These are phyloP conservation scores for Hylia prasina DNA, from an alignment of 2,113 vertebrate species.

Conservation along the genomic window DNA sequence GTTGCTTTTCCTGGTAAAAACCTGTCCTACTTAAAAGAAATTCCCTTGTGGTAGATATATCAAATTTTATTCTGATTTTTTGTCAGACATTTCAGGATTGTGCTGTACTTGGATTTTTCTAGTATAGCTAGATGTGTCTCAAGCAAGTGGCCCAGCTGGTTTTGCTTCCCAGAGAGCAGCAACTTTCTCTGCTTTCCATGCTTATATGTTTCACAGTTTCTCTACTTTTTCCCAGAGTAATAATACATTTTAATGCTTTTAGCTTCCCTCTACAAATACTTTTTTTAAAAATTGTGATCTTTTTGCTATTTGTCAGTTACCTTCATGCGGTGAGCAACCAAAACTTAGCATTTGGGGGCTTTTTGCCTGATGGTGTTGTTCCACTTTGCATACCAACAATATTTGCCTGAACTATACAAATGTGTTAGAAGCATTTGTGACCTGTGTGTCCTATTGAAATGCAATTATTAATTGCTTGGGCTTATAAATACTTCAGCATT, in stretches of 20 bases:
- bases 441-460: background rate
- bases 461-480: background rate
- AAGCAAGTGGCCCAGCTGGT: background rate
- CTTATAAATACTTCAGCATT: background rate
- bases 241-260: background rate
- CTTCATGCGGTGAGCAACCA: background rate
- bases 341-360: accelerated
- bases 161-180: background rate
- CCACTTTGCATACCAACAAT: background rate
- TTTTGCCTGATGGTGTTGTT: background rate
- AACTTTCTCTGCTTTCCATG: background rate
- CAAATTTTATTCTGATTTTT: background rate
- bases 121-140: background rate
- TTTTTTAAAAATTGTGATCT: background rate
- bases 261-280: background rate
- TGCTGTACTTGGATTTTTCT: background rate
- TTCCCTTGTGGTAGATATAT: background rate
- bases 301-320: background rate
- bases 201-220: background rate
- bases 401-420: background rate
- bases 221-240: background rate
- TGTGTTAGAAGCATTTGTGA: background rate
- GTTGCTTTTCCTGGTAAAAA: background rate
- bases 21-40: background rate
- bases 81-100: background rate